Conservation (phyloP, 2,888 invertebrate genomes). For the Spicauda simplicius region DNA sequence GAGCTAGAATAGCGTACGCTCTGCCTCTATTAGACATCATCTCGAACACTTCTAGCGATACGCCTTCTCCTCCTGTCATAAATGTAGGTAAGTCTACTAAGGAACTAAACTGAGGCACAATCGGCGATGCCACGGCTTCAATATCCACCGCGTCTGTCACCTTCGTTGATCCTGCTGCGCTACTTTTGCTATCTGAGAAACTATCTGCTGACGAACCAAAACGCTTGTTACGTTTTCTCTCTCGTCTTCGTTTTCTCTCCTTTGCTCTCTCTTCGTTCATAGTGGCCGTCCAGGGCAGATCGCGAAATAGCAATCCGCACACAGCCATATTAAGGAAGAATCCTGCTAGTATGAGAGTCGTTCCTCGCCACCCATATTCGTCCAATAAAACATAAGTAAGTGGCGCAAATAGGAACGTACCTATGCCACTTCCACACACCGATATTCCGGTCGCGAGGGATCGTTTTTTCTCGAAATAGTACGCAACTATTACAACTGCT, state of each 20-base stretch:
- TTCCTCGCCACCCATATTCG: conserved; percentile 93
- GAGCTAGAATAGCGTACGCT: conserved; percentile 89
- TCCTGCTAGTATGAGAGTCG: conserved; percentile 92
- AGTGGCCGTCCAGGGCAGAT: conserved; percentile 84
- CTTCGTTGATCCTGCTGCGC: conserved; percentile 86
- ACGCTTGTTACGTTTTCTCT: conserved; percentile 83
- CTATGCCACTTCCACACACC: conserved; percentile 94
- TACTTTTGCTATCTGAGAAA: conserved; percentile 88
- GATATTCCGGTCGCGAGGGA: conserved; percentile 94
- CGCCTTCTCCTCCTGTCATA: conserved; percentile 90
- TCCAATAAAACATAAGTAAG: conserved; percentile 89
- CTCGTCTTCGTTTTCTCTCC: conserved; percentile 86
- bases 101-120: conserved; percentile 88
- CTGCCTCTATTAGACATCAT: conserved; percentile 88
- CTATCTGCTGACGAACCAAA: conserved; percentile 89
- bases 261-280: conserved; percentile 86
- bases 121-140: conserved; percentile 68
- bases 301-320: conserved; percentile 92
- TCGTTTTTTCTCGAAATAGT: conserved; percentile 93
- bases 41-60: conserved; percentile 91
- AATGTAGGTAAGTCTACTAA: conserved; percentile 94
- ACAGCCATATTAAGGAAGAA: conserved; percentile 92
- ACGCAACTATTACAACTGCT: conserved; percentile 95
- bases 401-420: conserved; percentile 94
- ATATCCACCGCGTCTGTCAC: conserved; percentile 59